Percentiles rank a stretch among this genome's conserved stretches.
These are phyloP conservation scores for Eleginops maclovinus DNA, from an alignment of 2,113 vertebrate genomes.

Conservation along the genomic window DNA sequence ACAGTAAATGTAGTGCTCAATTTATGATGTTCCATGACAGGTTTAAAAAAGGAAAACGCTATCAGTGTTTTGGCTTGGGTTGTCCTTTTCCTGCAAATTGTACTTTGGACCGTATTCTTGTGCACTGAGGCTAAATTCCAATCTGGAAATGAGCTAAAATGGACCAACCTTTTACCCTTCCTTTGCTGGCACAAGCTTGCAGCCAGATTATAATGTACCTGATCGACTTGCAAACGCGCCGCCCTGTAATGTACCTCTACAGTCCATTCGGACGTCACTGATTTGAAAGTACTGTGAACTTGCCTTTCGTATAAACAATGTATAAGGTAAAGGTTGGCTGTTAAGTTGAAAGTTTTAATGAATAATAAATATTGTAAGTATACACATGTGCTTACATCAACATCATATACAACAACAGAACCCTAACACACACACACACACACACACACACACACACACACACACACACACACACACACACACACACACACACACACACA, in stretches of 20 bases:
- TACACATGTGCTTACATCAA: slow-evolving; percentile 38
- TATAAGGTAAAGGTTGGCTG: slow-evolving; percentile 1
- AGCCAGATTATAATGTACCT: slow-evolving; percentile 38
- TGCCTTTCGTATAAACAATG: not conserved
- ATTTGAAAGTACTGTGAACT: slow-evolving; percentile 2
- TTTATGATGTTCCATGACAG: slow-evolving; percentile 4
- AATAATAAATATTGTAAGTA: slow-evolving; percentile 50
- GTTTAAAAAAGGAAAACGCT: not conserved
- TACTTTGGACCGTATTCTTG: slow-evolving; percentile 19
- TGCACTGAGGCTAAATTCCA: slow-evolving; percentile 28
- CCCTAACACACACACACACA: slow-evolving; percentile 8
- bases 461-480: slow-evolving; percentile 14
- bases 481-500: too few relatives aligned
- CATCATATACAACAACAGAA: slow-evolving; percentile 19
- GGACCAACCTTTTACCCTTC: slow-evolving; percentile 45
- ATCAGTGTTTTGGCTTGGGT: slow-evolving; percentile 42
- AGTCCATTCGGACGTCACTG: not conserved
- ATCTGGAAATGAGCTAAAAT: slow-evolving; percentile 54
- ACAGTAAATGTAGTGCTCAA: slow-evolving; percentile 23
- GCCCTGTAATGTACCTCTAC: not conserved
- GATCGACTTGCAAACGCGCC: slow-evolving; percentile 8
- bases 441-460: slow-evolving; percentile 26
- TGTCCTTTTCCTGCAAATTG: slow-evolving; percentile 25
- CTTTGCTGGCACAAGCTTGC: slow-evolving; percentile 26
- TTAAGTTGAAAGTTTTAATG: slow-evolving; percentile 23